Percentiles rank a stretch among this genome's conserved stretches.
These are phyloP conservation scores for Pipistrellus kuhlii DNA, from an alignment of 2,797 vertebrate genomes.

Conservation along the genomic window DNA sequence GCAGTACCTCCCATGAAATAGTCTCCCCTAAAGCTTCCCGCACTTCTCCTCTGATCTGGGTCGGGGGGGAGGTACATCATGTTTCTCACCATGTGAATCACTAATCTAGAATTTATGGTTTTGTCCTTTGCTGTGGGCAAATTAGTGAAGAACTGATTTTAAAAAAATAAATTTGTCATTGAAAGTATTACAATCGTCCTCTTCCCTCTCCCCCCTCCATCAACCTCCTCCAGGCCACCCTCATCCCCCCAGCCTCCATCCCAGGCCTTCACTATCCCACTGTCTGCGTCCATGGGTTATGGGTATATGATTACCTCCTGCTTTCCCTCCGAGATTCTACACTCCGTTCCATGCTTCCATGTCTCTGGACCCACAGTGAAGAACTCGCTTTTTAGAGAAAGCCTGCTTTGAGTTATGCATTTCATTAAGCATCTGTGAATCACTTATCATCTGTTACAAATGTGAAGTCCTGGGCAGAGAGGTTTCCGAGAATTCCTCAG, in stretches of 20 bases:
- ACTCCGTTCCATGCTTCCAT: no score
- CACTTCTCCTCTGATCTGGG: neutral
- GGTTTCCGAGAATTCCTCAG: neutral
- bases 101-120: neutral
- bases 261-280: no score
- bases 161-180: no score
- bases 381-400: neutral
- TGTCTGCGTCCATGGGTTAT: no score
- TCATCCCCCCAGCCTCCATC: no score
- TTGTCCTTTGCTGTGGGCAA: neutral
- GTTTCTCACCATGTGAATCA: neutral
- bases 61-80: neutral
- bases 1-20: neutral
- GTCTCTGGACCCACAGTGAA: neutral
- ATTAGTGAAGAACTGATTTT: neutral
- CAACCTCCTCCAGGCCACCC: no score
- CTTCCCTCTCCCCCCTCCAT: no score
- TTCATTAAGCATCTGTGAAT: neutral
- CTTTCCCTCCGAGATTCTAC: no score
- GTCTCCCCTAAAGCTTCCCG: neutral
- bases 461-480: neutral
- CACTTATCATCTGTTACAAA: neutral
- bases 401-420: neutral
- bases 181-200: no score
- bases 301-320: no score